Evolutionary conservation across 1,140 invertebrate species (phyloP).

Genomic region (Neotoxoptera formosana): DNA sequence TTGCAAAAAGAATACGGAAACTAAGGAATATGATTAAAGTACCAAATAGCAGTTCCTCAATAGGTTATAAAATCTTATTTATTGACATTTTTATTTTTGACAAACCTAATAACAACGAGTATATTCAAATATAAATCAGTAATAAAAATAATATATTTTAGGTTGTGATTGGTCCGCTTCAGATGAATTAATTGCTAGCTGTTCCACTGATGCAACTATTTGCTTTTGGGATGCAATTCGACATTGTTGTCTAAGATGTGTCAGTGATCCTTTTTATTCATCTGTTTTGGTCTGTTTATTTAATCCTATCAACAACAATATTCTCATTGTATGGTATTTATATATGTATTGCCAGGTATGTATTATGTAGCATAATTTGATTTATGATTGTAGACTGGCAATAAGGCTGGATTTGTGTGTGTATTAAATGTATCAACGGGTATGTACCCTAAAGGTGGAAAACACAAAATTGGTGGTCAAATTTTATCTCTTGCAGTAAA

Average conservation of each 20-base stretch:
- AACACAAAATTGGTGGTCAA: conserved; percentile 77
- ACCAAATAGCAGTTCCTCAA: no score
- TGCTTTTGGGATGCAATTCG: conserved; percentile 75
- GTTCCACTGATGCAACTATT: conserved; percentile 78
- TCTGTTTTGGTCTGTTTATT: conserved; percentile 81
- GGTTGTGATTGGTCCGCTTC: conserved; percentile 86
- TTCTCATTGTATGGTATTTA: conserved; percentile 79
- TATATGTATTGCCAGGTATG: not conserved
- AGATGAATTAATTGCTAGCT: conserved; percentile 84
- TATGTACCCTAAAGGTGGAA: conserved; percentile 78
- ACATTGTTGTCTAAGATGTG: conserved; percentile 71
- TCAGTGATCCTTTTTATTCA: conserved; percentile 70
- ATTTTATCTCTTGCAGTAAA: conserved; percentile 81
- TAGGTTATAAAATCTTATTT: not conserved
- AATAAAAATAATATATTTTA: conserved; percentile 60
- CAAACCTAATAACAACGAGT: not conserved
- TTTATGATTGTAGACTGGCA: conserved; percentile 71
- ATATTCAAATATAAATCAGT: not conserved
- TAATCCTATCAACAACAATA: conserved; percentile 88
- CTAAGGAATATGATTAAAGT: no score
- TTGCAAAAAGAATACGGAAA: no score
- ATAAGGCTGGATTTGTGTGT: conserved; percentile 77
- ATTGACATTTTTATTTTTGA: no score
- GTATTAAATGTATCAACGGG: conserved; percentile 88
- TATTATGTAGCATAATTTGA: not conserved